Base-by-base conservation (phyloP, 2,113 vertebrate genomes). In the Aptenodytes forsteri region DNA sequence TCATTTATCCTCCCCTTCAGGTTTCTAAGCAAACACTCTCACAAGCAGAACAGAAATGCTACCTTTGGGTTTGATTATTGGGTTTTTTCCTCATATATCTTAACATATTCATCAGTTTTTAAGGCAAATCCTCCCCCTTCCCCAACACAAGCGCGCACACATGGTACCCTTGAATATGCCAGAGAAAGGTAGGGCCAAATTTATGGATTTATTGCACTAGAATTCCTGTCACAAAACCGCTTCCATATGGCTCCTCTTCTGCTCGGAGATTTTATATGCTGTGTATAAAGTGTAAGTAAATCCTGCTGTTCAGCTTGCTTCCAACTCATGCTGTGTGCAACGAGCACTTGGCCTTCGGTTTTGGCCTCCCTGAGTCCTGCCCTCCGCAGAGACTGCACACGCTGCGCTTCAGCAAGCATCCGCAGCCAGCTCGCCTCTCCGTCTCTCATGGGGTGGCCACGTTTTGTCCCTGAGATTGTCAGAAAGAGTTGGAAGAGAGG, bases 221-320 rank as follows among this genome's bases (percentile, higher is more conserved):
- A 95, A 91, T 87, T 96, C 77, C 88, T 94, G 92, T 96, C 92
- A 94, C 76, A 93, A 77, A 95, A 89, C 93, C 15, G 4, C 91
- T 90, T 90, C 94, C 96, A 90, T 96, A 91, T 95, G 93, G 87
- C 90, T 92, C n/a, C 34, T 92, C 72, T 97, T 97, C 91, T 97
- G 93, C 92, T 95, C 3, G 0, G 89, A 73, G 77, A 52, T 97
- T 96, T 95, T 88, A 20, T 50, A 42, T 11, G 42, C 88, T 92
- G 88, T 92, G 81, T 75, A 54, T 87, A 77, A 95, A 97, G 95
- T 87, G 89, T 96, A 69, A 96, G 94, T 95, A 95, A 95, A 93
- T 86, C 89, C 83, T 95, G 90, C 79, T 79, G 90, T 93, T 96
- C 95, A 91, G 25, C 77, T 80, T 32, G 56, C 72, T 86, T 89